These are phyloP conservation scores for Thunnus maccoyii DNA, from an alignment of 2,113 vertebrate genomes.

Conservation along the genomic window DNA sequence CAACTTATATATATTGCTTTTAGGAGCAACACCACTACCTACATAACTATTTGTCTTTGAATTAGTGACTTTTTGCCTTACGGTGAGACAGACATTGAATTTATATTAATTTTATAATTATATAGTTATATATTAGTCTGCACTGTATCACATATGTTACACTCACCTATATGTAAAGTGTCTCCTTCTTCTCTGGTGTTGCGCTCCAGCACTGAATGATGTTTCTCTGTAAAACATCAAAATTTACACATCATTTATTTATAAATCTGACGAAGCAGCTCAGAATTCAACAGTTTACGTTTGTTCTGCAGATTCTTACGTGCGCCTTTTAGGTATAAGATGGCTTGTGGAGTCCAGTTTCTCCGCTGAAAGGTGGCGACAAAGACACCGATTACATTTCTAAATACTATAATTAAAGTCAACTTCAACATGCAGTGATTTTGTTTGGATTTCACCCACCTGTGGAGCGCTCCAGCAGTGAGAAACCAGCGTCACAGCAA, in stretches of 20 bases:
- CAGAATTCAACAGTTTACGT: not conserved
- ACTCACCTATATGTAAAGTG: constrained; percentile 41
- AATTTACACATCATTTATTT: not conserved
- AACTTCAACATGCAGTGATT: not conserved
- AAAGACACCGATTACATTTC: not conserved
- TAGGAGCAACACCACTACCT: not conserved
- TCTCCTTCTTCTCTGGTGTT: constrained; percentile 44
- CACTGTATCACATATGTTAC: not conserved
- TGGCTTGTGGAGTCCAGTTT: constrained; percentile 77
- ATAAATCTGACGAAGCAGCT: not conserved
- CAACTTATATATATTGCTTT: not conserved
- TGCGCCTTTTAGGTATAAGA: constrained; percentile 77
- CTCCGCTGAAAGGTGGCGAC: constrained; percentile 52
- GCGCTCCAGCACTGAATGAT: constrained; percentile 58
- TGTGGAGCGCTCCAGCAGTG: constrained; percentile 63
- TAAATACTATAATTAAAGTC: not conserved
- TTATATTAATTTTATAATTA: too few relatives aligned
- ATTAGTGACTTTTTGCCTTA: too few relatives aligned
- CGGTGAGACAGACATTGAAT: too few relatives aligned
- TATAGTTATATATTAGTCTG: too few relatives aligned
- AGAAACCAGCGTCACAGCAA: constrained; percentile 57
- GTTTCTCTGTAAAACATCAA: constrained; percentile 55
- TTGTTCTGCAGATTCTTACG: constrained; percentile 55
- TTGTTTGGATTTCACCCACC: constrained; percentile 22
- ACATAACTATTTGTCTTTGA: not conserved